Conservation (phyloP, 2,113 vertebrate genomes). For the Nothobranchius kuhntae region DNA sequence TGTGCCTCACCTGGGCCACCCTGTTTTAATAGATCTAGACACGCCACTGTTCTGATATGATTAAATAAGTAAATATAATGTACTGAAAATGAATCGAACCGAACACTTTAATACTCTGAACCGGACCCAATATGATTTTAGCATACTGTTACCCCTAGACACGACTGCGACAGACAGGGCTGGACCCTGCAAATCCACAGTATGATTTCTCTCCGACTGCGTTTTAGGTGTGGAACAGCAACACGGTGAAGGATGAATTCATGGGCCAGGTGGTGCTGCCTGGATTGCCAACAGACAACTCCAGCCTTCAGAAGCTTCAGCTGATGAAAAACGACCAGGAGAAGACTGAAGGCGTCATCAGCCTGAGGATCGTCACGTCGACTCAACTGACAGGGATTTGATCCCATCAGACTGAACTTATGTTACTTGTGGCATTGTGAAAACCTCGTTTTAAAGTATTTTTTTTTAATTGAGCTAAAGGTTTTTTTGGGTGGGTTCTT, state of each 20-base stretch:
- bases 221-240: slow-evolving; percentile 89
- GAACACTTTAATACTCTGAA: too few relatives aligned
- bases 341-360: slow-evolving; percentile 81
- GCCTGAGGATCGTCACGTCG: slow-evolving; percentile 80
- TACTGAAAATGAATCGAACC: too few relatives aligned
- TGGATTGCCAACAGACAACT: slow-evolving; percentile 75
- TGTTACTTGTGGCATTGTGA: neutral
- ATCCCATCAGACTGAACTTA: slow-evolving; percentile 39
- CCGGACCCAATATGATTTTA: too few relatives aligned
- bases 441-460: too few relatives aligned
- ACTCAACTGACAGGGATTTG: slow-evolving; percentile 86
- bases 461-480: neutral
- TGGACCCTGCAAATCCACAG: too few relatives aligned
- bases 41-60: too few relatives aligned
- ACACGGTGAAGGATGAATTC: slow-evolving; percentile 82
- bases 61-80: too few relatives aligned
- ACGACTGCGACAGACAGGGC: too few relatives aligned
- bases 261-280: slow-evolving; percentile 87
- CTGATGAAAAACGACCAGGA: slow-evolving; percentile 77
- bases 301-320: slow-evolving; percentile 78
- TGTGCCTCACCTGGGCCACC: too few relatives aligned
- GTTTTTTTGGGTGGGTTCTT: neutral
- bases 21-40: too few relatives aligned
- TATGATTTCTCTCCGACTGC: too few relatives aligned
- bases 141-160: too few relatives aligned